Conservation (phyloP, 1,140 invertebrate species). For the Acromyrmex charruanus region DNA sequence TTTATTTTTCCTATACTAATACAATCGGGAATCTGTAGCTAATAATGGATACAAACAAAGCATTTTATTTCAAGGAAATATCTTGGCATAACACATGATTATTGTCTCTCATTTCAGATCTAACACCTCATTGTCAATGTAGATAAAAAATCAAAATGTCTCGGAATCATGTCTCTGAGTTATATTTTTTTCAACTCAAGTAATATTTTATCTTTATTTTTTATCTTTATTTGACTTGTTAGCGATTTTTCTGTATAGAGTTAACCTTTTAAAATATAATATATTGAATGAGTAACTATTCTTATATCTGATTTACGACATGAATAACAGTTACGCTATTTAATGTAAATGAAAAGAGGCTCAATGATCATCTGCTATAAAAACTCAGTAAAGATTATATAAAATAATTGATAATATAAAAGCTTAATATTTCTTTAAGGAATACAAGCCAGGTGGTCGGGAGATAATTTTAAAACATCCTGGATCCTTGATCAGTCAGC, state of each 20-base stretch:
- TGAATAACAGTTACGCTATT: neutral
- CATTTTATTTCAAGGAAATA: neutral
- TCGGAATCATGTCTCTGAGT: neutral
- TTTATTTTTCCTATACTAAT: neutral
- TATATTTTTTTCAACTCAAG: neutral
- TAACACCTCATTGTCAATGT: neutral
- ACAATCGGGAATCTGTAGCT: neutral
- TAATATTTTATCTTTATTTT: neutral
- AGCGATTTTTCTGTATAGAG: neutral
- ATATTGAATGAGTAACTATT: neutral
- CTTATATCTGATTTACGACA: conserved; percentile 3
- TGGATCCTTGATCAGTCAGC: conserved; percentile 86
- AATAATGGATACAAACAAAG: neutral
- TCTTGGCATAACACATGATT: neutral
- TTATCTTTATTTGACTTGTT: neutral
- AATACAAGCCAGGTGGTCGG: conserved; percentile 96
- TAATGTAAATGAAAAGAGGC: neutral
- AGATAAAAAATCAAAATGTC: neutral
- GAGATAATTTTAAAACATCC: conserved; percentile 93
- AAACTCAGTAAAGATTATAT: neutral
- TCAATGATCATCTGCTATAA: neutral
- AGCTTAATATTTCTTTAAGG: conserved; percentile 86
- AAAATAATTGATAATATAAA: conserved; percentile 3
- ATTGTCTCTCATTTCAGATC: neutral
- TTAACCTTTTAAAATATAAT: neutral